These are phyloP conservation scores for Oreonectes daqikongensis DNA, from an alignment of 2,797 vertebrate species.

Conservation along the genomic window DNA sequence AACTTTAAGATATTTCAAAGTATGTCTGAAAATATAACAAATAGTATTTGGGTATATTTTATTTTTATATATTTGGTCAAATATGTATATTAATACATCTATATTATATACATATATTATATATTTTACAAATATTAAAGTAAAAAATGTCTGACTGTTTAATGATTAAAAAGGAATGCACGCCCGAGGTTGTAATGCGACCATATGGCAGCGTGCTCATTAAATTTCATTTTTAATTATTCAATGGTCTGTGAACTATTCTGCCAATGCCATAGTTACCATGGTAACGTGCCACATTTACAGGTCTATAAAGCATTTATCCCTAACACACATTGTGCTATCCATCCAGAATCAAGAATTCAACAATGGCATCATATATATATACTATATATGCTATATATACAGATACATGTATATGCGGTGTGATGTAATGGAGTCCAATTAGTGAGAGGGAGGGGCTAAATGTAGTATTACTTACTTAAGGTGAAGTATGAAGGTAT, in stretches of 20 bases:
- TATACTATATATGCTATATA: slow-evolving; percentile 1
- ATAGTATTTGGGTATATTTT: too few relatives aligned
- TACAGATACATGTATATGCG: neutral
- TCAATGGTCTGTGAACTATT: neutral
- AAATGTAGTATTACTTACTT: too few relatives aligned
- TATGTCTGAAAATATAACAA: neutral
- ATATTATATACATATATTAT: too few relatives aligned
- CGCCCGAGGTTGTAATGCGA: neutral
- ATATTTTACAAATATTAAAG: neutral
- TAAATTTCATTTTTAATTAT: neutral
- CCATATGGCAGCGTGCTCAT: neutral
- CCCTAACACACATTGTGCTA: neutral
- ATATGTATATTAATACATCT: too few relatives aligned
- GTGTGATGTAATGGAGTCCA: too few relatives aligned
- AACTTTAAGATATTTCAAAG: neutral
- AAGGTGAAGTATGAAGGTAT: neutral
- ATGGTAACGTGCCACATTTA: neutral
- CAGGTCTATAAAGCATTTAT: neutral
- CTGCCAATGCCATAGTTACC: neutral
- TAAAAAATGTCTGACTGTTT: neutral
- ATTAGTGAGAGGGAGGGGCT: too few relatives aligned
- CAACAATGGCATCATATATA: neutral
- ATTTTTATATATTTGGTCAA: too few relatives aligned
- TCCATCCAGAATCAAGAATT: neutral
- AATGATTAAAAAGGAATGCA: neutral